Conservation (phyloP, 1,140 invertebrate species). For the Archegozetes longisetosus region DNA sequence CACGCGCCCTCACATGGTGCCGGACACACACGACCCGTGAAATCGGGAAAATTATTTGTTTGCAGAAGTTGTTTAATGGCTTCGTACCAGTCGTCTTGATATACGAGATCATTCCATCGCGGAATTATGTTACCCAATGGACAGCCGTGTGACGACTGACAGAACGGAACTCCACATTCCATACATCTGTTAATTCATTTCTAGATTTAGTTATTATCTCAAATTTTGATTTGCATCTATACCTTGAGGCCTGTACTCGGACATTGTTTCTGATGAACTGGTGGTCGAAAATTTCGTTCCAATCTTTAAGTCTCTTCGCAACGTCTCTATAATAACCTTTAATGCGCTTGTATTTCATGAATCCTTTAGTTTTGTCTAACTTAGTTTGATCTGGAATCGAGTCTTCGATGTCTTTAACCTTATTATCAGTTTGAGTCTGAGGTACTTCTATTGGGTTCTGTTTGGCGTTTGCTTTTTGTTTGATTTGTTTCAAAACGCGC, state of each 20-base stretch:
- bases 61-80: conserved; percentile 88
- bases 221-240: background rate
- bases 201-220: conserved; percentile 5
- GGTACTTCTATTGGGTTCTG: conserved; percentile 27
- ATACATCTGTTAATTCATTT: conserved; percentile 48
- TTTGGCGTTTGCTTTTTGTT: conserved; percentile 24
- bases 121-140: conserved; percentile 97
- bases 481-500: conserved; percentile 61
- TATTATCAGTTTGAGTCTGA: conserved; percentile 17
- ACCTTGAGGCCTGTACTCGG: conserved; percentile 52
- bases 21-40: conserved; percentile 93
- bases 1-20: conserved; percentile 98
- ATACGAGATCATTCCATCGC: conserved; percentile 92
- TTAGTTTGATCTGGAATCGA: conserved; percentile 45
- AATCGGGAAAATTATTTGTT: conserved; percentile 99
- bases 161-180: conserved; percentile 99
- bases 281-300: conserved; percentile 92
- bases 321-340: conserved; percentile 63
- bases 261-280: conserved; percentile 68
- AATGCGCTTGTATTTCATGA: conserved; percentile 87
- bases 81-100: conserved; percentile 75
- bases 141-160: conserved; percentile 90
- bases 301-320: conserved; percentile 71
- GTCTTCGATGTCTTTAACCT: conserved; percentile 71
- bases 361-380: conserved; percentile 64